Evolutionary conservation across 2,888 invertebrate species (phyloP).

Genomic region (Diarsia brunnea): DNA sequence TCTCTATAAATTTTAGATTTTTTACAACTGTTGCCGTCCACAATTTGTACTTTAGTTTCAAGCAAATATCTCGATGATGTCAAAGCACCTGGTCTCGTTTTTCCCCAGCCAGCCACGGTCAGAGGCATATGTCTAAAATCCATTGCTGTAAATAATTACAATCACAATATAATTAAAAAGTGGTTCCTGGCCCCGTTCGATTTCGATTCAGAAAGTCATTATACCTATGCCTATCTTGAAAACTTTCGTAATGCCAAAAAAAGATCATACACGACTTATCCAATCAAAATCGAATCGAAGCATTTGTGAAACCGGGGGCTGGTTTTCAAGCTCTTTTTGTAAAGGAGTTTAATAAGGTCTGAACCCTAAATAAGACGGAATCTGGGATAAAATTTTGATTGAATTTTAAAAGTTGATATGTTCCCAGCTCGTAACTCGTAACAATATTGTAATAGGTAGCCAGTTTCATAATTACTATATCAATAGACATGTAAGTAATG

Average conservation of each 20-base stretch:
- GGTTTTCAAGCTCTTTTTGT: neutral
- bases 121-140: constrained; percentile 77
- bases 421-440: neutral
- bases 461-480: neutral
- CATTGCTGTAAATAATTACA: constrained; percentile 74
- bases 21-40: constrained; percentile 77
- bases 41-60: constrained; percentile 88
- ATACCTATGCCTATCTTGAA: too few relatives aligned
- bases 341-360: neutral
- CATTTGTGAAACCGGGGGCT: too few relatives aligned
- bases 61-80: constrained; percentile 86
- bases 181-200: too few relatives aligned
- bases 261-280: too few relatives aligned
- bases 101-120: constrained; percentile 88
- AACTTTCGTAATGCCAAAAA: too few relatives aligned
- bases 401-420: neutral
- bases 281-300: too few relatives aligned
- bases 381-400: neutral
- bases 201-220: too few relatives aligned
- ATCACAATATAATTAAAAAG: neutral
- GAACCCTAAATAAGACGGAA: neutral
- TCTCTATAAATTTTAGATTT: constrained; percentile 83
- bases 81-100: constrained; percentile 83
- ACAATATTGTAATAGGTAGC: neutral
- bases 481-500: neutral